Evolutionary conservation across 1,140 invertebrate genomes (phyloP).

Genomic region (Akabosia matsudoensis): DNA sequence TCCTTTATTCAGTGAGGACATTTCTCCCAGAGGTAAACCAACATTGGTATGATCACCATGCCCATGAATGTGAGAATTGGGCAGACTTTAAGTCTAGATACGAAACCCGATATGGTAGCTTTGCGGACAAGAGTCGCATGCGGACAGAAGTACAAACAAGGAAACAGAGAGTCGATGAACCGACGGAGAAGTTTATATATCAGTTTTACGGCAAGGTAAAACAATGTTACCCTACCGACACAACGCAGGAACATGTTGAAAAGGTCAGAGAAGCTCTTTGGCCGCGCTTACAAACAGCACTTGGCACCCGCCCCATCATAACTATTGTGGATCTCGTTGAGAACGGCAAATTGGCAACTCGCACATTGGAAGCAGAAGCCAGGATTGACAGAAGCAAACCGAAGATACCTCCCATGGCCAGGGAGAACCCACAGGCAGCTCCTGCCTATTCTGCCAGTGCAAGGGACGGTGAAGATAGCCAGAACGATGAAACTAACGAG

Average conservation of each 20-base stretch:
- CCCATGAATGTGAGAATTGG: background rate
- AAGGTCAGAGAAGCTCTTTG: background rate
- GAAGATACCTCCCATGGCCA: no score
- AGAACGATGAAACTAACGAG: no score
- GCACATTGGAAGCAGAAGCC: background rate
- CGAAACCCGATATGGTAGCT: background rate
- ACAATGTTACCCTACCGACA: background rate
- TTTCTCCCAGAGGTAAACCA: background rate
- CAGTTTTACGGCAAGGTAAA: background rate
- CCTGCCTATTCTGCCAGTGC: no score
- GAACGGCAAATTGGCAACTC: background rate
- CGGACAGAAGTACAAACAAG: background rate
- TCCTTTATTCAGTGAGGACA: background rate
- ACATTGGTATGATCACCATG: background rate
- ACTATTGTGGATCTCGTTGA: background rate
- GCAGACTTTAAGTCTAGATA: background rate
- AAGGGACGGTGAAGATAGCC: no score
- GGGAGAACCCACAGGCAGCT: no score
- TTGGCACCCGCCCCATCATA: background rate
- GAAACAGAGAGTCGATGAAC: background rate
- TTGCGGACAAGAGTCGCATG: background rate
- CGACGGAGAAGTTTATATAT: background rate
- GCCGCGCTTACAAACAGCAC: background rate
- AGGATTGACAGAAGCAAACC: no score
- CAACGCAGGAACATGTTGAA: background rate